These are phyloP conservation scores for Trogon melanurus DNA, from an alignment of 2,113 vertebrate species.

Conservation along the genomic window DNA sequence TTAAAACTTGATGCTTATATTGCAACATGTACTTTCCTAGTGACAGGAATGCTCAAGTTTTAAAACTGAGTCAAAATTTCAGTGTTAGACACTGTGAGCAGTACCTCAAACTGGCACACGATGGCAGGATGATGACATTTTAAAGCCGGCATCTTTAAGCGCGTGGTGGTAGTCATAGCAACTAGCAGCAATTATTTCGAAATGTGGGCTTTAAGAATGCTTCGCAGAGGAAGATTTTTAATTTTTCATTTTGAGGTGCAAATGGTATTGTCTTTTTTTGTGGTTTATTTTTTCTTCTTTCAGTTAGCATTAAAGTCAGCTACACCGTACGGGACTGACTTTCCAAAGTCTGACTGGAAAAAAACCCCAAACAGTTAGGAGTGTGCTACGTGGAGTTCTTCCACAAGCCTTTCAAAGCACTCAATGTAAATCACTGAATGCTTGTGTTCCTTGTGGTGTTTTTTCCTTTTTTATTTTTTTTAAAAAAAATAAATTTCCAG, in stretches of 20 bases:
- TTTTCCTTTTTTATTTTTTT: not conserved
- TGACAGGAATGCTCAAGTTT: not conserved
- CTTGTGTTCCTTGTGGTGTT: not conserved
- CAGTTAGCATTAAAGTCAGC: not conserved
- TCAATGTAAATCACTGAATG: not conserved
- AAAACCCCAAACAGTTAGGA: not conserved
- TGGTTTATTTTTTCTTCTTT: not conserved
- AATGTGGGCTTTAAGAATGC: not conserved
- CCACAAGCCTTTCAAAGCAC: not conserved
- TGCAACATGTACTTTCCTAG: not conserved
- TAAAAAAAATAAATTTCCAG: too few species aligned
- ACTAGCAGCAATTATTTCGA: not conserved
- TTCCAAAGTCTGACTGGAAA: not conserved
- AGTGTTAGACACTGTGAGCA: not conserved
- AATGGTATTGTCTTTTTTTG: not conserved
- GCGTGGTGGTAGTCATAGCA: not conserved
- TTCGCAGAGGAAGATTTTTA: not conserved
- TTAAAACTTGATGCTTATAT: not conserved
- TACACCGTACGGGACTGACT: not conserved
- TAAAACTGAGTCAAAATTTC: not conserved
- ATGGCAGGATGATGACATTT: conserved; percentile 53
- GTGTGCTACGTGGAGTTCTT: not conserved
- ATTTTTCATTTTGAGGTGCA: not conserved
- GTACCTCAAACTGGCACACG: conserved; percentile 37
- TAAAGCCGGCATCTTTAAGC: not conserved